Evolutionary conservation across 1,140 invertebrate genomes (phyloP), one percentile per base, ranked within the genome.

Genomic region (Varroa destructor): DNA sequence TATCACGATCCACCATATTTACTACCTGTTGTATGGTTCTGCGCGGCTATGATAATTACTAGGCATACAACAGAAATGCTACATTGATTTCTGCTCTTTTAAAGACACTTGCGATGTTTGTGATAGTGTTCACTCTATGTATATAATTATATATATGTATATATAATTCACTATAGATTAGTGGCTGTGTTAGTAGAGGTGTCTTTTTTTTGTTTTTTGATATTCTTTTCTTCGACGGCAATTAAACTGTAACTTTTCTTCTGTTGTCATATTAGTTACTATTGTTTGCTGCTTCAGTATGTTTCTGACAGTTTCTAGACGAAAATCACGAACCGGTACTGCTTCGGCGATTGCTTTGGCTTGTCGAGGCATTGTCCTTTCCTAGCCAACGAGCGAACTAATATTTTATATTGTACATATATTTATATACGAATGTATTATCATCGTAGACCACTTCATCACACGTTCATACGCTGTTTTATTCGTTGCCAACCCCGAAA

Each of bases 251-350:
- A 12, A 12, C 57, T 25, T 37, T 2, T 46, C 37, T 40, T 43
- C 61, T 67, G 61, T 14, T 43, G 61, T 37, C 57, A 67, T 37
- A 43, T 67, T 40, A 67, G 40, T 12, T 40, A 43, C 40, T 67
- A 37, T 67, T 67, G 61, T 46, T 67, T 40, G 12, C 14, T 46
- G 37, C 46, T 67, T 8, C 61, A 25, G 40, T 14, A 12, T 67
- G 57, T 58, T 5, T 14, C 6, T 46, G 0, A 67, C 61, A 40
- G 14, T 14, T 67, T 67, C 40, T 46, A 46, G 61, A 40, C 2
- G 61, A 67, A 67, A 67, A 67, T 67, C 61, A 67, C 61, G 61
- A 67, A 67, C 61, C 61, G 36, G 61, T 67, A 37, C 14, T 43
- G 40, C 61, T 46, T 67, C 40, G 25, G 40, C 40, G 40, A 8